Evolutionary conservation across 2,797 vertebrate genomes (phyloP).

Genomic region (Falco concolor): DNA sequence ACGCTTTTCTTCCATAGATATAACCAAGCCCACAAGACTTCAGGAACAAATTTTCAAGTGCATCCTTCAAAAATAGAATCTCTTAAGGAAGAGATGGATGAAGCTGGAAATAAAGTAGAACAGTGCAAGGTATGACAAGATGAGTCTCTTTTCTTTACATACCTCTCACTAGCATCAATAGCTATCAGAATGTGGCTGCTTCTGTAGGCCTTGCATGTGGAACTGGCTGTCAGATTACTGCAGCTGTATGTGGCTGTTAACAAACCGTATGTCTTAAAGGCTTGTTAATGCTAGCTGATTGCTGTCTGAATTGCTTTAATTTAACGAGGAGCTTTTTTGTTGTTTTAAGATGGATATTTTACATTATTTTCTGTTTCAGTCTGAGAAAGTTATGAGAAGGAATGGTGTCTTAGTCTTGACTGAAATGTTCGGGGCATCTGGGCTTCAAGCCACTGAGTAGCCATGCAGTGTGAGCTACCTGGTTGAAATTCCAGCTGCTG

Average conservation of each 20-base stretch:
- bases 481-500: not conserved
- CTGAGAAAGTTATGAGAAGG: not conserved
- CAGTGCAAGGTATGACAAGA: slow-evolving; percentile 87
- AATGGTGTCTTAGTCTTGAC: not conserved
- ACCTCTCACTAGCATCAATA: not conserved
- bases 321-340: not conserved
- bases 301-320: not conserved
- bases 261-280: not conserved
- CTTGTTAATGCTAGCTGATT: not conserved
- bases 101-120: slow-evolving; percentile 97
- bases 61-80: slow-evolving; percentile 96
- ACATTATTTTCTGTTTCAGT: not conserved
- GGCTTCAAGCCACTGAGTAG: not conserved
- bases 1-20: slow-evolving; percentile 75
- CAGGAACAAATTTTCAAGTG: slow-evolving; percentile 95
- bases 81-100: slow-evolving; percentile 96
- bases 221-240: not conserved
- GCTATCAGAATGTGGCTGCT: not conserved
- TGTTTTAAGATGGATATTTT: not conserved
- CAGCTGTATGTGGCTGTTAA: not conserved
- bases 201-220: not conserved
- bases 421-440: not conserved
- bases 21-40: slow-evolving; percentile 98
- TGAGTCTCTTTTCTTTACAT: not conserved
- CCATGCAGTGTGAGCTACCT: not conserved